phyloP scores from a whole-genome alignment of 2,888 invertebrate species.

The Malachius bipustulatus region DNA sequence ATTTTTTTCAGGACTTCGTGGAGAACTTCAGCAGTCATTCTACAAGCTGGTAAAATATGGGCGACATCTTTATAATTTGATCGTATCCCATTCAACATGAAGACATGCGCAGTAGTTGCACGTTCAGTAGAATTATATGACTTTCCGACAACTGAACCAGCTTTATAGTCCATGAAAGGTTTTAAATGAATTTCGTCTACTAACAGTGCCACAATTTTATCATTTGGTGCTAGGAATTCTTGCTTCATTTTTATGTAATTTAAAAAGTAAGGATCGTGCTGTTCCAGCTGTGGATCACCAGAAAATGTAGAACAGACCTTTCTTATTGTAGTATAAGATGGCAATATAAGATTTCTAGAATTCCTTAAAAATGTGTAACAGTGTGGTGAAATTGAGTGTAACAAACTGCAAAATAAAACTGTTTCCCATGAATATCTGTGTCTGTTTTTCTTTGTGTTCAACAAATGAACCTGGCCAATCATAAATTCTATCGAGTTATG shows the following conservation, averaged over 20 bases:
- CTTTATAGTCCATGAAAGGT: constrained; percentile 18
- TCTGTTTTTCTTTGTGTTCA: too few species aligned
- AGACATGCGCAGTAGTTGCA: constrained; percentile 15
- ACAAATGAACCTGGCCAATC: too few species aligned
- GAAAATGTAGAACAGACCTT: constrained; percentile 5
- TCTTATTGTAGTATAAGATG: constrained; percentile 13
- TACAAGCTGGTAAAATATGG: constrained; percentile 17
- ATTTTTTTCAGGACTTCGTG: constrained; percentile 12
- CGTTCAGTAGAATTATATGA: constrained; percentile 13
- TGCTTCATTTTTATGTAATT: constrained; percentile 7
- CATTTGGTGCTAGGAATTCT: constrained; percentile 10
- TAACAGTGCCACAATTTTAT: constrained; percentile 14
- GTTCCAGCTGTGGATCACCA: constrained; percentile 8
- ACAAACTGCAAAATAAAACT: constrained; percentile 7
- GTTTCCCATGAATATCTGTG: too few species aligned
- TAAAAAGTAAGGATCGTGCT: constrained; percentile 6
- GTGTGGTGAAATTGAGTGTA: constrained; percentile 15
- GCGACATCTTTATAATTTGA: constrained; percentile 18
- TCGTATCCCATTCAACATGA: constrained; percentile 16
- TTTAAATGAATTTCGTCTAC: constrained; percentile 20
- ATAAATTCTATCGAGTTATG: too few species aligned
- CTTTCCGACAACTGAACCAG: constrained; percentile 17
- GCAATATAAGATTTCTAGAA: constrained; percentile 13
- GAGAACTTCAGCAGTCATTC: constrained; percentile 11
- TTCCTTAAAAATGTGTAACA: constrained; percentile 16